Percentiles rank a stretch among this genome's conserved stretches.
Conservation (phyloP, 2,888 invertebrate genomes). For the Leptopilina drosophilae region DNA sequence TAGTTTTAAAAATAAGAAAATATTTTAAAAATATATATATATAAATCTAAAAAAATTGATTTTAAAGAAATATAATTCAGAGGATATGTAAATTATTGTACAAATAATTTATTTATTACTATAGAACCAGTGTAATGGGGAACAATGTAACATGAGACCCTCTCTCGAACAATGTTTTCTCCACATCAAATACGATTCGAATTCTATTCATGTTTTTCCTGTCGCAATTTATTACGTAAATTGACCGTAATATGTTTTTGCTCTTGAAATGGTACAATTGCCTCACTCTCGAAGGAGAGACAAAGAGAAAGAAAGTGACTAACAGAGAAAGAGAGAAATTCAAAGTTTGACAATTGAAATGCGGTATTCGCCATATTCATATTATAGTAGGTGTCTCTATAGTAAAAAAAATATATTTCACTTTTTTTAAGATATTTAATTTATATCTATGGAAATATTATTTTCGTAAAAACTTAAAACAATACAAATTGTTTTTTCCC, state of each 20-base stretch:
- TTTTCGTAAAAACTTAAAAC: too few relatives aligned
- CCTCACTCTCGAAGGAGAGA: not conserved
- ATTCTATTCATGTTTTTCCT: conserved; percentile 2
- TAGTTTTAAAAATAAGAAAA: too few relatives aligned
- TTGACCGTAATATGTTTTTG: conserved; percentile 7
- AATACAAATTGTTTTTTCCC: too few relatives aligned
- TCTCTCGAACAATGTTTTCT: not conserved
- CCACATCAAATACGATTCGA: not conserved
- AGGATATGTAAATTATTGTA: too few relatives aligned
- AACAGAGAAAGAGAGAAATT: too few relatives aligned
- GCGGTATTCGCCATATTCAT: conserved; percentile 1
- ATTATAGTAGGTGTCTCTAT: conserved; percentile 1
- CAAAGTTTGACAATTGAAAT: conserved; percentile 14
- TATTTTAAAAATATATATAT: too few relatives aligned
- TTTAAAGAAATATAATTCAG: too few relatives aligned
- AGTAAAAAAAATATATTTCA: conserved; percentile 15
- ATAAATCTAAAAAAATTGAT: too few relatives aligned
- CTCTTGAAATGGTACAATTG: not conserved
- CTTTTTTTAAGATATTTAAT: too few relatives aligned
- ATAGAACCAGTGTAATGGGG: too few relatives aligned
- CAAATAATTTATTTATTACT: too few relatives aligned
- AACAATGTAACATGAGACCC: not conserved
- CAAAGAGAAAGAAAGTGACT: not conserved
- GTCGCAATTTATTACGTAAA: conserved; percentile 6
- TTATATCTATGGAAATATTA: too few relatives aligned